Percentiles rank a stretch among this genome's conserved stretches.
Conservation (phyloP, 2,888 invertebrate species). For the Rhorus exstirpatorius region DNA sequence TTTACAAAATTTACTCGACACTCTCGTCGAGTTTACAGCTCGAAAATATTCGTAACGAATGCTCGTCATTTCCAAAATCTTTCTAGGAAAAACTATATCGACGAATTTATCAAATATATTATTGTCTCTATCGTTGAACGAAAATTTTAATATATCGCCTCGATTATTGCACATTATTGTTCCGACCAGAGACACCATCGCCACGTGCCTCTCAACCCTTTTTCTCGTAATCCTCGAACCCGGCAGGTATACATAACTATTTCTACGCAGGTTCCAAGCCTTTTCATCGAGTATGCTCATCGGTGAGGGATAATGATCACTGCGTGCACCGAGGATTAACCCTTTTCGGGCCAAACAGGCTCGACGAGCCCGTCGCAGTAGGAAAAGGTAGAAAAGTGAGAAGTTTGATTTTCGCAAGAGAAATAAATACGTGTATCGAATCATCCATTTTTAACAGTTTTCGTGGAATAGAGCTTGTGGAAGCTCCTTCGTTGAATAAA, state of each 20-base stretch:
- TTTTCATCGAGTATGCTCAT: slow-evolving; percentile 70
- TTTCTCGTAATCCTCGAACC: slow-evolving; percentile 65
- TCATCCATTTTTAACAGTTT: not conserved
- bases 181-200: slow-evolving; percentile 62
- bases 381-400: slow-evolving; percentile 53
- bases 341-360: slow-evolving; percentile 65
- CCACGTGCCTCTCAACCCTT: slow-evolving; percentile 74
- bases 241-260: slow-evolving; percentile 65
- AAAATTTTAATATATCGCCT: slow-evolving; percentile 41
- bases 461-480: too few species aligned
- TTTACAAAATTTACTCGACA: slow-evolving; percentile 16
- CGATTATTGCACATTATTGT: slow-evolving; percentile 75
- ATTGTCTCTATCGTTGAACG: slow-evolving; percentile 20
- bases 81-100: not conserved
- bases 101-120: not conserved
- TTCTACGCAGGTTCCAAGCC: slow-evolving; percentile 70
- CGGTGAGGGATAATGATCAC: slow-evolving; percentile 72
- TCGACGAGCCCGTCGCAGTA: slow-evolving; percentile 18
- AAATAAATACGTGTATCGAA: slow-evolving; percentile 28
- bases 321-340: slow-evolving; percentile 67
- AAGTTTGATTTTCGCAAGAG: slow-evolving; percentile 29
- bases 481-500: too few species aligned
- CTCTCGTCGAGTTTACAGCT: not conserved
- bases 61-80: not conserved
- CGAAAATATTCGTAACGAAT: too few species aligned